A percentile compares a stretch with the other conserved stretches of the same genome.
Evolutionary conservation across 1,140 invertebrate genomes (phyloP).

Genomic region (Drosophila gunungcola): DNA sequence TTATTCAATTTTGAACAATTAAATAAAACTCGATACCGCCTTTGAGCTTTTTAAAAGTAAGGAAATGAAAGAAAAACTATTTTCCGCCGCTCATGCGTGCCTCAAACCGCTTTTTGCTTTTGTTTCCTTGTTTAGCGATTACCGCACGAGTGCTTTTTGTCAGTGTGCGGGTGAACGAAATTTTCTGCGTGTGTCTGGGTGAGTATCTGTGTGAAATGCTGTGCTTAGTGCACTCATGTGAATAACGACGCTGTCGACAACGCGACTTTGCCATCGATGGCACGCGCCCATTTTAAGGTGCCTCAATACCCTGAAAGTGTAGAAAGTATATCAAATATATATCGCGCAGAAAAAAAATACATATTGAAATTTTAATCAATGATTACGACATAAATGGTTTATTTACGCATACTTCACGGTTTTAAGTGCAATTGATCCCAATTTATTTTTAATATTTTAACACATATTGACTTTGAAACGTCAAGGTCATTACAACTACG

Average conservation of each 20-base stretch:
- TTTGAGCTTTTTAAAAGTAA: slow-evolving; percentile 26
- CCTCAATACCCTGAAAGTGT: background rate
- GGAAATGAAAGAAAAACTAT: slow-evolving; percentile 38
- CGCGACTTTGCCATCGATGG: slow-evolving; percentile 53
- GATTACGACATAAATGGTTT: too few relatives aligned
- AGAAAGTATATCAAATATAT: background rate
- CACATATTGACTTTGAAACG: too few relatives aligned
- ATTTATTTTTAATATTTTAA: too few relatives aligned
- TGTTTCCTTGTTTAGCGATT: slow-evolving; percentile 31
- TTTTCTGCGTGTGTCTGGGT: slow-evolving; percentile 6
- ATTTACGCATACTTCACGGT: too few relatives aligned
- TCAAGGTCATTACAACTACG: background rate
- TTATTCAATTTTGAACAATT: slow-evolving; percentile 54
- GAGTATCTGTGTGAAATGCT: slow-evolving; percentile 29
- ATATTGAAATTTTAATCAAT: too few relatives aligned
- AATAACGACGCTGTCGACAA: slow-evolving; percentile 51
- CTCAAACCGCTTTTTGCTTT: slow-evolving; percentile 28
- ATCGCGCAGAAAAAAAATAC: too few relatives aligned
- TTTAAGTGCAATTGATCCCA: too few relatives aligned
- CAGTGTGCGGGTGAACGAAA: slow-evolving; percentile 27
- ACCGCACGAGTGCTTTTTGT: slow-evolving; percentile 57
- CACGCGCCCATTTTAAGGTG: slow-evolving; percentile 33
- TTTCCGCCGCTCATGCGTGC: slow-evolving; percentile 38
- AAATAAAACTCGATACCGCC: slow-evolving; percentile 57
- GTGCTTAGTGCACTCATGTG: slow-evolving; percentile 66